Conservation (phyloP, 2,113 vertebrate species). For the Tetraodon nigroviridis region DNA sequence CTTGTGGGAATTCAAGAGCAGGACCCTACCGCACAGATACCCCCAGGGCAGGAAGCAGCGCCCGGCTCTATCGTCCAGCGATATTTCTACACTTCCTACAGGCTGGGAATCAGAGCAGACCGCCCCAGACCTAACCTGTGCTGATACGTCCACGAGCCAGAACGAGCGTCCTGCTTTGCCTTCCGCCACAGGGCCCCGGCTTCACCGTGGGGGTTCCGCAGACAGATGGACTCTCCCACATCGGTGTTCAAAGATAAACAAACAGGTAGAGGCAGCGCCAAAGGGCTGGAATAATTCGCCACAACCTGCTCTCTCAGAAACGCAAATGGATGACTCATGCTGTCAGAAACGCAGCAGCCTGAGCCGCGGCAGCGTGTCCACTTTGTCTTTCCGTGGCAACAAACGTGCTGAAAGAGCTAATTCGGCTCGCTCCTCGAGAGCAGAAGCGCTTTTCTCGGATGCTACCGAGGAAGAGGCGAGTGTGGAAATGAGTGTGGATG, state of each 20-base stretch:
- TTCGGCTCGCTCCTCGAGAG: constrained; percentile 21
- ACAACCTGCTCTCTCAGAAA: constrained; percentile 31
- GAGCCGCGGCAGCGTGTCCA: constrained; percentile 38
- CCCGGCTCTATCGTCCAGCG: constrained; percentile 20
- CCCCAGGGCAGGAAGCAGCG: constrained; percentile 29
- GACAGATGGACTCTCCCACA: constrained; percentile 46
- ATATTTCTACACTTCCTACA: constrained; percentile 48
- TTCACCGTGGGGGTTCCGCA: constrained; percentile 24
- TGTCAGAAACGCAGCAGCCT: constrained; percentile 29
- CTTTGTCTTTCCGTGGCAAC: constrained; percentile 20
- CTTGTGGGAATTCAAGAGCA: constrained; percentile 50
- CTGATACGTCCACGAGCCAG: too few relatives aligned
- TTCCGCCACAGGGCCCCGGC: constrained; percentile 19
- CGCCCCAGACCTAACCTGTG: too few relatives aligned
- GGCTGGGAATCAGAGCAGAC: constrained; percentile 51
- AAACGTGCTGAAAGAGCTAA: constrained; percentile 28
- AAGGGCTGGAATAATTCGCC: constrained; percentile 41
- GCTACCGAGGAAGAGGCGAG: constrained; percentile 28
- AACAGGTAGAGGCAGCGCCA: constrained; percentile 42
- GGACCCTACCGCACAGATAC: constrained; percentile 43
- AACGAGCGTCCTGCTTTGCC: constrained; percentile 1
- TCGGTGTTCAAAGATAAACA: constrained; percentile 44
- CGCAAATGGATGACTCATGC: constrained; percentile 40
- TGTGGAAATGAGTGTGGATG: constrained; percentile 77
- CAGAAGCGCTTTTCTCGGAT: constrained; percentile 6